Evolutionary conservation across 2,113 vertebrate genomes (phyloP).

Genomic region (Neolamprologus longior): DNA sequence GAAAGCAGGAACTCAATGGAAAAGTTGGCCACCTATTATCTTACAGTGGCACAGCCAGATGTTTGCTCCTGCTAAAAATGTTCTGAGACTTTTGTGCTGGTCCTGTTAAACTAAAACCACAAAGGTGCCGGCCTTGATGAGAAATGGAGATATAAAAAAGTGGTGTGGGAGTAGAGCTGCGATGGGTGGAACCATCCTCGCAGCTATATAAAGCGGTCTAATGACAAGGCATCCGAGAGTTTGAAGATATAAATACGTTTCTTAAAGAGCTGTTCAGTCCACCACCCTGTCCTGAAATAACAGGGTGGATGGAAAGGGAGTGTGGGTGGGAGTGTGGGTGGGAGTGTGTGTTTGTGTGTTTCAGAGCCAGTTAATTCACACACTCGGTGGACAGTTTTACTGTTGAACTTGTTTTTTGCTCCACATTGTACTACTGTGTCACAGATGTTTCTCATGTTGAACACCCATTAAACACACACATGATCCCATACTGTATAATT

Average conservation of each 20-base stretch:
- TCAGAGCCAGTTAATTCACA: neutral
- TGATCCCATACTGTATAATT: neutral
- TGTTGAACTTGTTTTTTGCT: neutral
- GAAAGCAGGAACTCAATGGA: neutral
- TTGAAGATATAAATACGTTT: conserved; percentile 49
- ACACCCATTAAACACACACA: neutral
- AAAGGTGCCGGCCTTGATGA: neutral
- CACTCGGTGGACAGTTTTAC: neutral
- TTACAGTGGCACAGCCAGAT: neutral
- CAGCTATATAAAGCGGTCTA: conserved; percentile 44
- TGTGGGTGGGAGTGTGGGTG: neutral
- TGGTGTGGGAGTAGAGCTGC: conserved; percentile 11
- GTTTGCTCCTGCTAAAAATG: neutral
- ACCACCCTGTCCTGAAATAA: conserved; percentile 23
- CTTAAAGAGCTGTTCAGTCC: neutral
- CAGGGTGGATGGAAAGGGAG: conserved; percentile 29
- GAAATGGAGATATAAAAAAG: neutral
- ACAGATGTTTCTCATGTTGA: conserved; percentile 17
- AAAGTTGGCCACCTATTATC: neutral
- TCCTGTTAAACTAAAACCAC: neutral
- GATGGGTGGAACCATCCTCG: conserved; percentile 20
- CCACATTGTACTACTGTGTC: neutral
- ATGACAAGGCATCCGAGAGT: conserved; percentile 59
- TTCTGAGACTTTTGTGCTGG: neutral
- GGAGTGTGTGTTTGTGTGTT: neutral